These are phyloP conservation scores for Hozukius guyotensis DNA, from an alignment of 2,797 vertebrate genomes.

Conservation along the genomic window DNA sequence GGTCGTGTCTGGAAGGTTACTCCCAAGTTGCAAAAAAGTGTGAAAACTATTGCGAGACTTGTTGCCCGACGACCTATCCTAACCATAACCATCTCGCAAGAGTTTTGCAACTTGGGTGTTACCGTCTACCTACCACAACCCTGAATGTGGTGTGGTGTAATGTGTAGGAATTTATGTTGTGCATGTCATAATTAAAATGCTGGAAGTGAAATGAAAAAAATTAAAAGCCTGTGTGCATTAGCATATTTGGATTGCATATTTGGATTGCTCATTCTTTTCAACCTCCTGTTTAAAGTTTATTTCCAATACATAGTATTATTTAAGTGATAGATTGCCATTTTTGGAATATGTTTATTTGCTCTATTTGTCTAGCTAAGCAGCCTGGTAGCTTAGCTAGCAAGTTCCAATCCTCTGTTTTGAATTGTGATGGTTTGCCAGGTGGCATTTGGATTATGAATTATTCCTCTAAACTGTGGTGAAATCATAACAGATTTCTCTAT, in stretches of 20 bases:
- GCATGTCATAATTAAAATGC: not conserved
- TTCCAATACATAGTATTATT: not conserved
- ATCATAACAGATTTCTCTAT: not conserved
- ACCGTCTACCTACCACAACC: too few relatives aligned
- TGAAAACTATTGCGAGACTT: too few relatives aligned
- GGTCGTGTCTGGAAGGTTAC: too few relatives aligned
- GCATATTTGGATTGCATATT: too few relatives aligned
- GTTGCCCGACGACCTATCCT: too few relatives aligned
- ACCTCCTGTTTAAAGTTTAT: not conserved
- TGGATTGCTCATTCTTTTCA: not conserved
- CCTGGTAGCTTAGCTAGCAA: not conserved
- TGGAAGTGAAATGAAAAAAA: not conserved
- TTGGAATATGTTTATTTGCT: not conserved
- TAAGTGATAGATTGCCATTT: not conserved
- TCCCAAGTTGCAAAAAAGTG: too few relatives aligned
- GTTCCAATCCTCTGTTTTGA: not conserved
- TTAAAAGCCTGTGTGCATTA: not conserved
- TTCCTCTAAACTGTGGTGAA: not conserved
- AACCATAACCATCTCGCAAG: too few relatives aligned
- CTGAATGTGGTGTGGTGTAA: not conserved
- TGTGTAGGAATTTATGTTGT: not conserved
- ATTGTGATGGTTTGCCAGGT: not conserved
- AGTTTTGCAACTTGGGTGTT: too few relatives aligned
- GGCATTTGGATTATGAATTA: not conserved
- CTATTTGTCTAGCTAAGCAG: not conserved